A percentile compares a stretch with the other conserved stretches of the same genome.
phyloP scores from a whole-genome alignment of 2,888 invertebrate genomes.

The Caradrina kadenii region DNA sequence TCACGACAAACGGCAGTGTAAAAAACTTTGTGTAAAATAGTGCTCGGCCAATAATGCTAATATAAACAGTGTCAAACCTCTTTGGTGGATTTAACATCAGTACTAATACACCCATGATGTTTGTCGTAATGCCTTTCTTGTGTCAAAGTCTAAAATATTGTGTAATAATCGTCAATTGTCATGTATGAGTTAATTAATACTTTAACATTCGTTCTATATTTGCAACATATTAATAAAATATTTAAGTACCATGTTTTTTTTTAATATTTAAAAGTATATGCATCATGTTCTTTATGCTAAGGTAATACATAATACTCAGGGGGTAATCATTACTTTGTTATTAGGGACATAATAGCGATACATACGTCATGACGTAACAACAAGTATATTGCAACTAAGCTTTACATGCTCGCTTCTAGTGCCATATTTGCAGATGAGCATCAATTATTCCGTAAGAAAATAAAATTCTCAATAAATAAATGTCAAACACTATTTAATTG shows the following conservation, averaged over 20 bases:
- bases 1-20: slow-evolving; percentile 69
- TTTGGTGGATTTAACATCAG: slow-evolving; percentile 60
- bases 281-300: slow-evolving; percentile 55
- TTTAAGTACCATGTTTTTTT: slow-evolving; percentile 79
- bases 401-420: slow-evolving; percentile 73
- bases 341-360: slow-evolving; percentile 65
- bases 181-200: slow-evolving; percentile 75
- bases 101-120: slow-evolving; percentile 59
- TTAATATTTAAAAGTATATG: slow-evolving; percentile 58
- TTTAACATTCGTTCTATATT: slow-evolving; percentile 61
- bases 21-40: slow-evolving; percentile 54
- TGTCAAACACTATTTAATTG: slow-evolving; percentile 88
- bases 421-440: slow-evolving; percentile 91
- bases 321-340: slow-evolving; percentile 64
- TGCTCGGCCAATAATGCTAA: slow-evolving; percentile 60
- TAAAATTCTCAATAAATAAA: slow-evolving; percentile 91
- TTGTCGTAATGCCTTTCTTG: slow-evolving; percentile 75
- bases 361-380: slow-evolving; percentile 72
- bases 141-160: slow-evolving; percentile 68
- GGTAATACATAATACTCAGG: slow-evolving; percentile 64
- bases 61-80: slow-evolving; percentile 64
- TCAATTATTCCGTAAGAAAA: slow-evolving; percentile 88
- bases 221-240: slow-evolving; percentile 65
- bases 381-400: slow-evolving; percentile 73
- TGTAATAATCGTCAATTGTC: slow-evolving; percentile 73